A percentile compares a stretch with the other conserved stretches of the same genome.
Conservation (phyloP, 2,113 vertebrate species). For the Fregetta grallaria region DNA sequence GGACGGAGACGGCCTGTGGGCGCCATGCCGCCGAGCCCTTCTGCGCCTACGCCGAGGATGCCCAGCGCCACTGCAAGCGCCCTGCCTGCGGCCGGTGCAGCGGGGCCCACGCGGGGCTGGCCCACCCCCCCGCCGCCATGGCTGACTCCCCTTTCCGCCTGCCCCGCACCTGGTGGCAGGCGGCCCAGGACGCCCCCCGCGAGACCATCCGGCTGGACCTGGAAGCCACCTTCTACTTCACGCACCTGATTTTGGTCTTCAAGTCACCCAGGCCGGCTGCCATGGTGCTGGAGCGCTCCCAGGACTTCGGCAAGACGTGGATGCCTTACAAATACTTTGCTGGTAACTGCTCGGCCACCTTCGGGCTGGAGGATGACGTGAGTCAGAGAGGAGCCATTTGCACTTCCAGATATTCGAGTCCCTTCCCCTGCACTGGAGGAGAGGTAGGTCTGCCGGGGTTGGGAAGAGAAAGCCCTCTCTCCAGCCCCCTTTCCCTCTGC, state of each 20-base stretch:
- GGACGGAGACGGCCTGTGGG: constrained; percentile 86
- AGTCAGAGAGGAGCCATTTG: constrained; percentile 79
- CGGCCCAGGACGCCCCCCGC: constrained; percentile 71
- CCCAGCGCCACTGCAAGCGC: constrained; percentile 69
- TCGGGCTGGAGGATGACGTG: constrained; percentile 83
- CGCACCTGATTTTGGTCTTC: constrained; percentile 94
- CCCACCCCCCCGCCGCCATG: constrained; percentile 88
- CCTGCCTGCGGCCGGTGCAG: constrained; percentile 84
- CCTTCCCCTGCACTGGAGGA: constrained; percentile 90
- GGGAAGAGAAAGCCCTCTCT: neutral
- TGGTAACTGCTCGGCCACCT: constrained; percentile 85
- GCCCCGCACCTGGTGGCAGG: constrained; percentile 97
- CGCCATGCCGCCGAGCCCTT: constrained; percentile 77
- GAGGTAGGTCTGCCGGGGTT: constrained; percentile 79
- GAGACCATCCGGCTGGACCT: constrained; percentile 91
- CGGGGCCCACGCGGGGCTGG: constrained; percentile 70
- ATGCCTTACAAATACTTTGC: constrained; percentile 89
- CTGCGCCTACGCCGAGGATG: constrained; percentile 78
- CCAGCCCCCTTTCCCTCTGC: neutral
- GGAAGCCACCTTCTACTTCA: constrained; percentile 93
- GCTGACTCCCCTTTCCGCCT: constrained; percentile 92
- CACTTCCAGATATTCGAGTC: constrained; percentile 90
- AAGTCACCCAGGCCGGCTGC: constrained; percentile 88
- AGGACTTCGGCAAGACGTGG: constrained; percentile 92
- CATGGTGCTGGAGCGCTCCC: constrained; percentile 94